Evolutionary conservation across 2,113 vertebrate species (phyloP).

Genomic region (Gymnorhina tibicen): DNA sequence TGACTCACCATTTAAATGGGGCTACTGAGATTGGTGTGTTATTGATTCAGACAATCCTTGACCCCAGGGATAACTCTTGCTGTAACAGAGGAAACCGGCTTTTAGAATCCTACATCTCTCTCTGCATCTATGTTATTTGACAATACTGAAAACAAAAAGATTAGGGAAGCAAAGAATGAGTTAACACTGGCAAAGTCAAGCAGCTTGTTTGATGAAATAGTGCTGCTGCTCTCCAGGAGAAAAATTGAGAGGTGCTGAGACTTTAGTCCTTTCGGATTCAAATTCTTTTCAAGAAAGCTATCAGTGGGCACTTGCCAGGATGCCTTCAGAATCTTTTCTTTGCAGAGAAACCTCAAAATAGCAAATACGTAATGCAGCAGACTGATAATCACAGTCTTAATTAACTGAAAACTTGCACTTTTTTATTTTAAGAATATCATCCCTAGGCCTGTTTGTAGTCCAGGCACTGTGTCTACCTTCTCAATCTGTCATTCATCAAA

Average conservation of each 20-base stretch:
- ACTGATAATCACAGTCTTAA: not conserved
- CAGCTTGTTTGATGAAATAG: not conserved
- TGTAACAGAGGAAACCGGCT: conserved; percentile 35
- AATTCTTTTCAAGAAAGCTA: not conserved
- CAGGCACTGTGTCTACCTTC: not conserved
- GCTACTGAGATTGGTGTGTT: conserved; percentile 31
- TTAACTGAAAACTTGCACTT: not conserved
- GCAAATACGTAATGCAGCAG: not conserved
- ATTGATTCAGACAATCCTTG: conserved; percentile 67
- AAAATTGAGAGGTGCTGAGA: not conserved
- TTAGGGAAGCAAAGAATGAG: conserved; percentile 22
- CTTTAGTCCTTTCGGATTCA: not conserved
- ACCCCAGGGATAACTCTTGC: conserved; percentile 34
- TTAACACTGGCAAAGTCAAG: conserved; percentile 26
- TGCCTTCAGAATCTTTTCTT: not conserved
- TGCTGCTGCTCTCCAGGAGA: not conserved
- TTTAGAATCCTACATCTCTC: conserved; percentile 28
- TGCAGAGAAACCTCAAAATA: not conserved
- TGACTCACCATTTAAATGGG: conserved; percentile 60
- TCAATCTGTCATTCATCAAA: not conserved
- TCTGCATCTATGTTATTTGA: conserved; percentile 44
- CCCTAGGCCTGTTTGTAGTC: not conserved
- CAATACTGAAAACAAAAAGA: conserved; percentile 48
- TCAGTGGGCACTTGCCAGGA: not conserved
- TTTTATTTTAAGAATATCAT: not conserved